Percentiles rank a stretch among this genome's conserved stretches.
phyloP scores from a whole-genome alignment of 2,888 invertebrate species.

The Noctuana brunneofusca region DNA sequence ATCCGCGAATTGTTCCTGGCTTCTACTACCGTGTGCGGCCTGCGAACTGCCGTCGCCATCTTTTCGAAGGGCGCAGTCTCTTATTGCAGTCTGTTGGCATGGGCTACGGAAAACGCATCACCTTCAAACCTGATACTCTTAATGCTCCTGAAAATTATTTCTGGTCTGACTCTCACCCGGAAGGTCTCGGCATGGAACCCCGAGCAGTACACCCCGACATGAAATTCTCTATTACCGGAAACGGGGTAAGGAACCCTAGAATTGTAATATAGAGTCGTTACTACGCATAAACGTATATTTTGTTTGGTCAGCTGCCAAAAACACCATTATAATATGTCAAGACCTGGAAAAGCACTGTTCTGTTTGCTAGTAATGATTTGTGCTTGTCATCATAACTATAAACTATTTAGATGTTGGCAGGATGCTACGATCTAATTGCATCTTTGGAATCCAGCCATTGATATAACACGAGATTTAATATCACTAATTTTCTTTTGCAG shows the following conservation, averaged over 20 bases:
- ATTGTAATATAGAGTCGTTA: not conserved
- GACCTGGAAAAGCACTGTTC: not conserved
- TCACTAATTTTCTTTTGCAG: slow-evolving; percentile 52
- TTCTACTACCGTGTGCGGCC: slow-evolving; percentile 88
- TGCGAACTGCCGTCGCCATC: slow-evolving; percentile 83
- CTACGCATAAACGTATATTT: not conserved
- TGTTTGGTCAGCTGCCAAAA: slow-evolving; percentile 47
- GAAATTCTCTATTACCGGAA: slow-evolving; percentile 85
- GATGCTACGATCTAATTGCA: slow-evolving; percentile 20
- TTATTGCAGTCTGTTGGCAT: slow-evolving; percentile 86
- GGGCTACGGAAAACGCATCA: slow-evolving; percentile 90
- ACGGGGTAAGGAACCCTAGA: slow-evolving; percentile 70
- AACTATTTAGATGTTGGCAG: slow-evolving; percentile 14
- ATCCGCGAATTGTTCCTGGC: slow-evolving; percentile 87
- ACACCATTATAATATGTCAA: not conserved
- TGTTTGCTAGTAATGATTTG: slow-evolving; percentile 18
- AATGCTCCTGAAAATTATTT: slow-evolving; percentile 86
- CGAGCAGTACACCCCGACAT: slow-evolving; percentile 86
- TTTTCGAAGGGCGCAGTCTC: slow-evolving; percentile 86
- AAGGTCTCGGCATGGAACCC: slow-evolving; percentile 87
- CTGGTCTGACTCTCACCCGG: slow-evolving; percentile 90
- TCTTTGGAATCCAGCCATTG: slow-evolving; percentile 23
- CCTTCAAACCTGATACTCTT: slow-evolving; percentile 86
- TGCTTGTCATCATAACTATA: slow-evolving; percentile 7
- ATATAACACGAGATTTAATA: not conserved